Evolutionary conservation across 2,113 vertebrate genomes (phyloP).

Genomic region (Rousettus leschenaultii): DNA sequence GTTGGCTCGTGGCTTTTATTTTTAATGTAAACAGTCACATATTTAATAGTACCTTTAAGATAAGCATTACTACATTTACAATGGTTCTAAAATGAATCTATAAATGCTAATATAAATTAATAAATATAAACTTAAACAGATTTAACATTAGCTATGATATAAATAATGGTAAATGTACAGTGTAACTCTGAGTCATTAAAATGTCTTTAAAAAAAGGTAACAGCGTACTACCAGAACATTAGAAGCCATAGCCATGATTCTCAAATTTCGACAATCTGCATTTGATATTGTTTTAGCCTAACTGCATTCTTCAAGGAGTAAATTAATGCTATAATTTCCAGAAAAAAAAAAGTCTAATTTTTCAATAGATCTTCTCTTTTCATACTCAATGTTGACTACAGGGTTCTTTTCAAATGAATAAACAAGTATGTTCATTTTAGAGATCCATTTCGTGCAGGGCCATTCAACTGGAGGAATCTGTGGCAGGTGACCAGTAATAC

Average conservation of each 20-base stretch:
- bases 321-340: slow-evolving; percentile 66
- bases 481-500: slow-evolving; percentile 93
- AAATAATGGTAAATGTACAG: slow-evolving; percentile 86
- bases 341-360: slow-evolving; percentile 79
- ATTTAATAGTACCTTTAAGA: slow-evolving; percentile 90
- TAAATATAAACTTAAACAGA: slow-evolving; percentile 86
- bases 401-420: slow-evolving; percentile 83
- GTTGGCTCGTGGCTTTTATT: too few species aligned
- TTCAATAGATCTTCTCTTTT: slow-evolving; percentile 74
- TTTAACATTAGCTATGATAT: slow-evolving; percentile 86
- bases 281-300: slow-evolving; percentile 76
- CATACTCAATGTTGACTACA: slow-evolving; percentile 85
- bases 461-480: slow-evolving; percentile 99
- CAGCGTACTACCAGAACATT: slow-evolving; percentile 79
- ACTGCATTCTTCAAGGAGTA: slow-evolving; percentile 80
- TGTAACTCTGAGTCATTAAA: slow-evolving; percentile 86
- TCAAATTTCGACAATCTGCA: slow-evolving; percentile 72
- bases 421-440: slow-evolving; percentile 83
- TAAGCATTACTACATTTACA: slow-evolving; percentile 88
- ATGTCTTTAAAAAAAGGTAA: slow-evolving; percentile 80
- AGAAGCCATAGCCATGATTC: slow-evolving; percentile 73
- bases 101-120: slow-evolving; percentile 89
- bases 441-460: slow-evolving; percentile 98
- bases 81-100: slow-evolving; percentile 82
- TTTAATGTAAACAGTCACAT: slow-evolving; percentile 86